Conservation (phyloP, 2,888 invertebrate genomes). For the Eristalis pertinax region DNA sequence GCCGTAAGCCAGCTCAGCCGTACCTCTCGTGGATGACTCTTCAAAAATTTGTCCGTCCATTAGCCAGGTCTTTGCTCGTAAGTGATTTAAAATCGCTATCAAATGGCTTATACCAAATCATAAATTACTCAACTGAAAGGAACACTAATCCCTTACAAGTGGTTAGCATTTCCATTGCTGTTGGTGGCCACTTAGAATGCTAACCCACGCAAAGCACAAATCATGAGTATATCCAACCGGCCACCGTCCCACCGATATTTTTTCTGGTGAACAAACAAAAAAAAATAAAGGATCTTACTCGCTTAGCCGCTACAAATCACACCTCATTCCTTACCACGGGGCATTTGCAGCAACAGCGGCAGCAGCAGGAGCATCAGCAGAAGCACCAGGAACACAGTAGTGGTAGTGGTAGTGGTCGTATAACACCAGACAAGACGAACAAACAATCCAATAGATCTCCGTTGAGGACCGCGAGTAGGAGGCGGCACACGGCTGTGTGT, state of each 20-base stretch:
- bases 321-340: slow-evolving; percentile 53
- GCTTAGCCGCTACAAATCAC: slow-evolving; percentile 71
- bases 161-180: slow-evolving; percentile 35
- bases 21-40: neutral
- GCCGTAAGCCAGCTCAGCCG: neutral
- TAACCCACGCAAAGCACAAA: slow-evolving; percentile 69
- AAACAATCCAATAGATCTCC: slow-evolving; percentile 69
- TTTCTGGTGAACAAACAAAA: neutral
- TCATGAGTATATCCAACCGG: slow-evolving; percentile 50
- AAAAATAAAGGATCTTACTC: slow-evolving; percentile 49
- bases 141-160: slow-evolving; percentile 60
- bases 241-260: slow-evolving; percentile 8
- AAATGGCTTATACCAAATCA: slow-evolving; percentile 63
- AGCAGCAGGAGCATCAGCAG: slow-evolving; percentile 26
- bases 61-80: slow-evolving; percentile 18
- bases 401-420: slow-evolving; percentile 40
- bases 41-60: slow-evolving; percentile 49
- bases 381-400: slow-evolving; percentile 5
- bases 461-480: slow-evolving; percentile 41
- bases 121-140: slow-evolving; percentile 60
- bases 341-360: slow-evolving; percentile 45
- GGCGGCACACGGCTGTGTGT: slow-evolving; percentile 8
- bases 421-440: slow-evolving; percentile 61
- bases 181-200: slow-evolving; percentile 69
- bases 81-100: slow-evolving; percentile 60